Evolutionary conservation across 2,113 vertebrate species (phyloP), one percentile per base, ranked within the genome.

Genomic region (Bujurquina vittata): DNA sequence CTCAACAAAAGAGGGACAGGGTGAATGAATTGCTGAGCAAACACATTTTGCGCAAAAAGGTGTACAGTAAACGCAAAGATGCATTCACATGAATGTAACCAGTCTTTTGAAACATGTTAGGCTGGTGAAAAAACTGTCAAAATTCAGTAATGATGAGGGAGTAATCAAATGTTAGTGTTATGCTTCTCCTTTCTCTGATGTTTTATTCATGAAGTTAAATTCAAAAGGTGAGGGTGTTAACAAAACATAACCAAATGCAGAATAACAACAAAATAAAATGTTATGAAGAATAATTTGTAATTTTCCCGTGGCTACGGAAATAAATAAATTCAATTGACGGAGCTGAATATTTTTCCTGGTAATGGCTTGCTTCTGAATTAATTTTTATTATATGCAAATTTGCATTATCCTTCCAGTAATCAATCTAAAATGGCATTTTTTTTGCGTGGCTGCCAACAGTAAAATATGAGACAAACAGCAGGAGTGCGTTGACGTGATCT

Each of bases 371-470:
- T 83, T 81, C 52, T 74, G 62, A 85, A 80, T 85, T 82, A 57
- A 84, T 86, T 90, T 79, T 37, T 54, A 82, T 91, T 78, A 77
- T 75, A 76, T 92, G 80, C 74, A 84, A 84, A 92, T 92, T 46
- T 77, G 43, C 62, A 67, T 76, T 56, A 83, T 91, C 63, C 52
- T 86, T 52, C 77, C 37, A 75, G 69, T 83, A 87, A 89, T 91
- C 87, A 86, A 82, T 84, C 69, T 84, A 79, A 84, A 91, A 80
- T 75, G 17, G 2, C 26, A 17, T 1, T 55, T 86, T 76, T 60
- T 49, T 49, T 69, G 63, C 49, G 18, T 9, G 29, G 1, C 49
- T 82, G 80, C 72, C 80, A 75, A 58, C n/a, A 26, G 57, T 65
- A 46, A 80, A 84, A 69, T 84, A 83, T 84, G 67, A 81, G 37